Evolutionary conservation across 2,113 vertebrate species (phyloP), one percentile per base, ranked within the genome.

Genomic region (Hydrolagus affinis): DNA sequence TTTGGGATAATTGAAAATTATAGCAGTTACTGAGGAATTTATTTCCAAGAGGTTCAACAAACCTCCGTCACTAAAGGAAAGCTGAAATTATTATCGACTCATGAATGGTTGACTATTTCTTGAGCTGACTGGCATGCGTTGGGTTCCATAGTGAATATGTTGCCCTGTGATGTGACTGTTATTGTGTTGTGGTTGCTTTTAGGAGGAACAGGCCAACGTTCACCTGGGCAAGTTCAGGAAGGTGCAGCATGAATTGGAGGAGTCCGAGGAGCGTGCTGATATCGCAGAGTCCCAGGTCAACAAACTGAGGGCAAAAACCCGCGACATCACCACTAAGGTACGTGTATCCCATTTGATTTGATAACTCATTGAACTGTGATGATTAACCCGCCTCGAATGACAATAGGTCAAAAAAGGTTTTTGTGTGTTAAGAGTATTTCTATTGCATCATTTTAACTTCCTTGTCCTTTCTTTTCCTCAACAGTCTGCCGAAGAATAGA

Each of bases 201-300:
- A 85, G 85, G 85, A 85, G 85, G 85, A 85, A 17, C 85, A 85
- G 69, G 85, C 85, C 21, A 85, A 85, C 8, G 17, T 59, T 71
- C 85, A 85, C 44, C 69, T 85, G 32, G 11, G 64, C 69, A 85
- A 74, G 32, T 74, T 85, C 69, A 85, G 85, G 32, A 85, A 85
- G 32, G 85, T 85, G 14, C 85, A 85, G 59, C 85, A 85, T 21
- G 85, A 85, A 28, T 68, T 85, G 69, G 85, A 85, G 85, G 85
- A 85, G 56, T 64, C 85, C 0, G 69, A 72, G 85, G 85, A 85
- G 28, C 85, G 85, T 60, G 85, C 85, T 57, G 85, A 85, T 68
- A 85, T 85, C 25, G 85, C 85, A 59, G 85, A 85, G 21, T 85
- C 85, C 44, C 85, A 85, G 68, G 85, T 85, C 85, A 85, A 72